A percentile compares a stretch with the other conserved stretches of the same genome.
These are phyloP conservation scores for rabbit (Oryctolagus cuniculus) DNA, from an alignment of 2,113 vertebrate species.

Conservation along the genomic window mOryCun1.1 NC_091437.1:52873001-52873500, in stretches of 20 bases:
- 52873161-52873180: conserved; percentile 53
- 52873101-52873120: conserved; percentile 25
- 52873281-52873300: neutral
- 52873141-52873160: neutral
- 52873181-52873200: neutral
- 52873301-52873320: neutral
- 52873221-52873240: neutral
- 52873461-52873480: too few species aligned
- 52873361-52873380: neutral
- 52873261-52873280: neutral
- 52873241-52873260: neutral
- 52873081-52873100: conserved; percentile 63
- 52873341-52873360: neutral
- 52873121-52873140: conserved; percentile 11
- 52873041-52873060: conserved; percentile 73
- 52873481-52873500: too few species aligned
- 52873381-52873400: neutral
- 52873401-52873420: neutral
- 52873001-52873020: conserved; percentile 76
- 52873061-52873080: conserved; percentile 65
- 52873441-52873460: too few species aligned
- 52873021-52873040: conserved; percentile 59
- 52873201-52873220: conserved; percentile 50
- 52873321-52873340: conserved; percentile 34
- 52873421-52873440: too few species aligned